phyloP scores from a whole-genome alignment of 2,797 vertebrate genomes.

The Pteropus rufus region DNA sequence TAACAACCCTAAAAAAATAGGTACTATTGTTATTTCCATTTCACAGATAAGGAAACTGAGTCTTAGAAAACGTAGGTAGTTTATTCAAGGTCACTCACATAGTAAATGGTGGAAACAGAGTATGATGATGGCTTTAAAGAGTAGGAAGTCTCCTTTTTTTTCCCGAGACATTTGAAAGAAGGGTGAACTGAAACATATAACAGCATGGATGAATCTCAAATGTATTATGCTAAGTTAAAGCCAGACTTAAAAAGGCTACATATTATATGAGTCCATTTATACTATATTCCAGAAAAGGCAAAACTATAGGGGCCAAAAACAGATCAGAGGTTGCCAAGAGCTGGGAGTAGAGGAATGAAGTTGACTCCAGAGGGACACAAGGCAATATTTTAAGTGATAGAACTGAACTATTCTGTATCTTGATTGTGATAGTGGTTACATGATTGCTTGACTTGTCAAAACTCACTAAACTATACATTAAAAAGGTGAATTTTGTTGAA shows the following conservation, averaged over 20 bases:
- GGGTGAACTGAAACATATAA: not conserved
- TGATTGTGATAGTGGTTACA: not conserved
- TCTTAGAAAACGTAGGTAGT: not conserved
- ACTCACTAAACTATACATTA: not conserved
- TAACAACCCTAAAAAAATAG: not conserved
- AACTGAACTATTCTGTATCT: not conserved
- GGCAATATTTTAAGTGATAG: not conserved
- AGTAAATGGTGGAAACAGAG: not conserved
- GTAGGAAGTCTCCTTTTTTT: not conserved
- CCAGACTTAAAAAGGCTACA: not conserved
- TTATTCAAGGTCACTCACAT: not conserved
- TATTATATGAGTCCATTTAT: not conserved
- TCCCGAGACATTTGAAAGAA: not conserved
- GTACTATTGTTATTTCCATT: not conserved
- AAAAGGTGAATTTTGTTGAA: not conserved
- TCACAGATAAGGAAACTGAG: conserved; percentile 11
- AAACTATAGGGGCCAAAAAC: not conserved
- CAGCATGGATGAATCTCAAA: not conserved
- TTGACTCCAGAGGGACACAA: not conserved
- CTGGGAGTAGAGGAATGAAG: not conserved
- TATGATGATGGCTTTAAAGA: not conserved
- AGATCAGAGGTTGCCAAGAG: not conserved
- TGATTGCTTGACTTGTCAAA: not conserved
- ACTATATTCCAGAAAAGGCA: not conserved
- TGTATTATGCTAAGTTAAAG: not conserved